These are phyloP conservation scores for Aleadryas rufinucha DNA, from an alignment of 2,113 vertebrate genomes.

Conservation along the genomic window DNA sequence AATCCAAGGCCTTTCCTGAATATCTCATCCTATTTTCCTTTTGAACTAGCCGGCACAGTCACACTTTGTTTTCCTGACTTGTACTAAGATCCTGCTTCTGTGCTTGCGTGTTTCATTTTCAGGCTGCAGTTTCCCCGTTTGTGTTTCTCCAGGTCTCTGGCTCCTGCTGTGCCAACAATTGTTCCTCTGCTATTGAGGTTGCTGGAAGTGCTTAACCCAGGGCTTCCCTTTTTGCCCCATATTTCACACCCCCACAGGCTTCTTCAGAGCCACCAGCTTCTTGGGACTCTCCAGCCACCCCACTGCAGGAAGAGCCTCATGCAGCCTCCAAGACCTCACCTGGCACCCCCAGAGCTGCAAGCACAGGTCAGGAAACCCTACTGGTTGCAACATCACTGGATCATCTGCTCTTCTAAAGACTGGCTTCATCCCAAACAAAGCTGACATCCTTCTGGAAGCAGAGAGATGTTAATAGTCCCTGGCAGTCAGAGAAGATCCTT, in stretches of 20 bases:
- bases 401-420: neutral
- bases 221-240: neutral
- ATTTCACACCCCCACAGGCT: neutral
- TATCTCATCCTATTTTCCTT: neutral
- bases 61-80: neutral
- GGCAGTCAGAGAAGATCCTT: neutral
- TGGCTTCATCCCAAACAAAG: neutral
- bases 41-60: neutral
- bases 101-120: neutral
- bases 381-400: neutral
- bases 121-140: neutral
- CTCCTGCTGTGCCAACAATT: neutral
- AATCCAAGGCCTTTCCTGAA: neutral
- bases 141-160: neutral
- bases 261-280: neutral
- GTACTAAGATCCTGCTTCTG: neutral
- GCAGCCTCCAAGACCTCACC: neutral
- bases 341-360: neutral
- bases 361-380: neutral
- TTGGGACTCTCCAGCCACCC: neutral
- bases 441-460: neutral
- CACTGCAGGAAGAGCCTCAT: neutral
- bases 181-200: neutral
- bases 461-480: neutral
- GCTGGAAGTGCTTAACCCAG: neutral